These are phyloP conservation scores for Ptychoptera contaminata DNA, from an alignment of 2,888 invertebrate genomes.

Conservation along the genomic window DNA sequence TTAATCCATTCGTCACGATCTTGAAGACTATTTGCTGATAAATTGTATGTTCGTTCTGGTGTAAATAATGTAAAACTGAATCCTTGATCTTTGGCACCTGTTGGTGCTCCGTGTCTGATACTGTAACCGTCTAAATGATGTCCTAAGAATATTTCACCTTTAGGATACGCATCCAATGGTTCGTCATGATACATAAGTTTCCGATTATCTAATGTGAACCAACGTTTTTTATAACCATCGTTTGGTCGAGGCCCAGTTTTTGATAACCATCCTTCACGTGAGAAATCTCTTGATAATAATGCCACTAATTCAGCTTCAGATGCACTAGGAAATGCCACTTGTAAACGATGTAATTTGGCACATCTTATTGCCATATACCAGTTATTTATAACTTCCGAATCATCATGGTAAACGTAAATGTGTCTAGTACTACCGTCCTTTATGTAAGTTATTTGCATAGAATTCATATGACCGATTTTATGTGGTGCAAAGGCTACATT, in stretches of 20 bases:
- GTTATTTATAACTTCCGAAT: slow-evolving; percentile 67
- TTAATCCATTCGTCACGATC: slow-evolving; percentile 71
- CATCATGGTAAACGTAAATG: slow-evolving; percentile 75
- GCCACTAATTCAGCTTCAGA: slow-evolving; percentile 53
- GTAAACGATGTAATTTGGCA: slow-evolving; percentile 67
- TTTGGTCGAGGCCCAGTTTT: slow-evolving; percentile 73
- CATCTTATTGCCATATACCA: slow-evolving; percentile 76
- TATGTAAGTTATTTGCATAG: slow-evolving; percentile 70
- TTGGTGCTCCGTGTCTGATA: slow-evolving; percentile 49
- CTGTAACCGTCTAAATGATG: slow-evolving; percentile 51
- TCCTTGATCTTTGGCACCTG: slow-evolving; percentile 56
- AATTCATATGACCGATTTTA: slow-evolving; percentile 64
- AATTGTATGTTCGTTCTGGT: slow-evolving; percentile 58
- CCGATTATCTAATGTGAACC: slow-evolving; percentile 78
- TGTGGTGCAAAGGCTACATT: slow-evolving; percentile 73
- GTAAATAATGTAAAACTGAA: slow-evolving; percentile 71
- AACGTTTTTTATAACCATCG: slow-evolving; percentile 69
- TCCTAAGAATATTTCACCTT: slow-evolving; percentile 81
- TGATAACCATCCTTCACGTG: slow-evolving; percentile 74
- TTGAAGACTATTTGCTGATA: slow-evolving; percentile 59
- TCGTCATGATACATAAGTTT: slow-evolving; percentile 90
- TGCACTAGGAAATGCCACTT: slow-evolving; percentile 68
- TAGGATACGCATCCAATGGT: slow-evolving; percentile 72
- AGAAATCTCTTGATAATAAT: slow-evolving; percentile 65
- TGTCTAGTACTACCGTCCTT: slow-evolving; percentile 75